A percentile compares a stretch with the other conserved stretches of the same genome.
Evolutionary conservation across 2,113 vertebrate species (phyloP).

Genomic region (Himantopus leucocephalus): DNA sequence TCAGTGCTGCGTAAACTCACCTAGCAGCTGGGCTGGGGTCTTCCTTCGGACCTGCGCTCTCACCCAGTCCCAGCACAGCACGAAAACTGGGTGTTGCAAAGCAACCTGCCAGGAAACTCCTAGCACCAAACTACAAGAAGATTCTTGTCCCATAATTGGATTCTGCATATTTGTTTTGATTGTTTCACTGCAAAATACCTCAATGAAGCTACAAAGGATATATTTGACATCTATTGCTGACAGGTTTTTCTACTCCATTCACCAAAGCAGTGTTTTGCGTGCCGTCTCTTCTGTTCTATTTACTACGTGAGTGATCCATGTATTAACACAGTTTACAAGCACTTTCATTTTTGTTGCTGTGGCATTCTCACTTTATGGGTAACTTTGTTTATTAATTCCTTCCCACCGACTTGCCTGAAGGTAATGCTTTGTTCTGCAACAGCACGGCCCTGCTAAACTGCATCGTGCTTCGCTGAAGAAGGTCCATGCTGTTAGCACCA

Average conservation of each 20-base stretch:
- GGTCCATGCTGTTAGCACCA: neutral
- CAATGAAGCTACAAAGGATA: conserved; percentile 1
- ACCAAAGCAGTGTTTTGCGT: neutral
- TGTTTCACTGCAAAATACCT: neutral
- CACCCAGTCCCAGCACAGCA: neutral
- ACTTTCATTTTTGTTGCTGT: neutral
- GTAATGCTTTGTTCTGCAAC: neutral
- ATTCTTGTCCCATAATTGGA: conserved; percentile 3
- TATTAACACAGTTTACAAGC: neutral
- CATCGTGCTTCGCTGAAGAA: rapidly evolving
- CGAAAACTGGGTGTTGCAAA: neutral
- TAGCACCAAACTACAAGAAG: neutral
- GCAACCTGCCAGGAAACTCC: neutral
- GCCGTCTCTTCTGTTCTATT: neutral
- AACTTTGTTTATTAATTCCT: neutral
- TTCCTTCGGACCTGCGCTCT: neutral
- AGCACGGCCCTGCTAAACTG: neutral
- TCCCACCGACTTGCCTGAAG: neutral
- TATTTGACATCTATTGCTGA: conserved; percentile 19
- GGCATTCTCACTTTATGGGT: neutral
- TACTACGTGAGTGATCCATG: neutral
- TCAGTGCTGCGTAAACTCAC: neutral
- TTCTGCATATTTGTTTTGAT: conserved; percentile 19
- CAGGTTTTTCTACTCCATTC: neutral
- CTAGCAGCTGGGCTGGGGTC: neutral